Evolutionary conservation across 2,113 vertebrate genomes (phyloP), one percentile per base, ranked within the genome.

Genomic region (Labrus mixtus): DNA sequence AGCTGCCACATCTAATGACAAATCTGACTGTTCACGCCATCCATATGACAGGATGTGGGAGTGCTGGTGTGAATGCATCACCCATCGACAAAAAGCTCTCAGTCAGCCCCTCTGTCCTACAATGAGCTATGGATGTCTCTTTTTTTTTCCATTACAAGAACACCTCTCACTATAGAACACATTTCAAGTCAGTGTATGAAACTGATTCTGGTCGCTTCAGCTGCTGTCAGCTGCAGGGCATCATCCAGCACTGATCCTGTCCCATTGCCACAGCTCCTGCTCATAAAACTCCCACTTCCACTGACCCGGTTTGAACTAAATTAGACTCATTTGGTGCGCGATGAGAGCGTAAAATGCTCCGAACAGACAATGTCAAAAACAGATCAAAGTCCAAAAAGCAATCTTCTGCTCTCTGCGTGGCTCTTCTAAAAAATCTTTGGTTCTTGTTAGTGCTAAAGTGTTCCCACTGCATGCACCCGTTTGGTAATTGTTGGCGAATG

Each of bases 1-100:
- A 88, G 86, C 90, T 93, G 93, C 90, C 91, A 93, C 87, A 87
- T 93, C 89, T 89, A 83, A 92, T 93, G 91, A 93, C 92, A 90
- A 91, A 93, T 93, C 83, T 91, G 89, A 89, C 84, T 78, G 88
- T 93, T 93, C 89, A 73, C 84, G 84, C 89, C 86, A 87, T 90
- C 89, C 85, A 76, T 89, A 83, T 87, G 92, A 93, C 93, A 93
- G 90, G 90, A 91, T 89, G 92, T 92, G 88, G 89, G 92, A 91
- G 87, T 89, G 87, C 91, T 93, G 88, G 91, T 85, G 89, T 84
- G 86, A 91, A 93, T 87, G 91, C 90, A 93, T 93, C 91, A 90
- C 76, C 90, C 83, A 53, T 76, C 45, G 61, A 89, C 90, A 93
- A 93, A 94, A 92, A 90, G 72, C 87, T 82, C 87, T 79, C 83